phyloP scores from a whole-genome alignment of 1,140 invertebrate species.

The Mercenaria mercenaria region DNA sequence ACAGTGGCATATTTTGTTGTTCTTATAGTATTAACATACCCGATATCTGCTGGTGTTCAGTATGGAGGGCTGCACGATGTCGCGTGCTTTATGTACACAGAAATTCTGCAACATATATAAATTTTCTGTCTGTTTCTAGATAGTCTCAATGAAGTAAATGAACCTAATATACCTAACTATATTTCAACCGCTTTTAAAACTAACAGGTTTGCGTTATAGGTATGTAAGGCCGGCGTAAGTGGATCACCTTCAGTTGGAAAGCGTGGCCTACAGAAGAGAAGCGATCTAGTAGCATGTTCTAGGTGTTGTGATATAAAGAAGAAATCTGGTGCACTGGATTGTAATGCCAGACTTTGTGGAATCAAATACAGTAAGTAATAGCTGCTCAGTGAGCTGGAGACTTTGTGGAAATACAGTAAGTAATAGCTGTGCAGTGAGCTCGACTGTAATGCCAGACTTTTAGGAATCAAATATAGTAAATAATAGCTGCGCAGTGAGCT shows the following conservation, averaged over 20 bases:
- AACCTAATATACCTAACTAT: neutral
- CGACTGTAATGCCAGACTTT: neutral
- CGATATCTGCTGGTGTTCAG: neutral
- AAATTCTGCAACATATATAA: neutral
- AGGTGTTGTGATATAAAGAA: constrained; percentile 9
- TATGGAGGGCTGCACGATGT: neutral
- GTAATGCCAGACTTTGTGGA: too few relatives aligned
- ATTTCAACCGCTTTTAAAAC: neutral
- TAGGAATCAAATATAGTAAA: too few relatives aligned
- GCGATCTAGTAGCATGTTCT: neutral
- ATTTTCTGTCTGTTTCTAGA: neutral
- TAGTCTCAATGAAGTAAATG: neutral
- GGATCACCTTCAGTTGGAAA: neutral
- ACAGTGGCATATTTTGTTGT: too few relatives aligned
- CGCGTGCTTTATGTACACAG: neutral
- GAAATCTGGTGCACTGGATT: neutral
- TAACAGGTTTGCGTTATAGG: neutral
- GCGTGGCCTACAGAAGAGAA: neutral
- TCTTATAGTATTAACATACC: too few relatives aligned
- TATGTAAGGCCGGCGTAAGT: neutral
- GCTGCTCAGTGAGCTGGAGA: too few relatives aligned
- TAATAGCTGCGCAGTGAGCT: too few relatives aligned
- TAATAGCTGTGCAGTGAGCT: too few relatives aligned
- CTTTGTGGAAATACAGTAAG: too few relatives aligned
- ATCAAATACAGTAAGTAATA: too few relatives aligned